A percentile compares a stretch with the other conserved stretches of the same genome.
These are phyloP conservation scores for Hydraecia micacea DNA, from an alignment of 2,888 invertebrate genomes.

Conservation along the genomic window DNA sequence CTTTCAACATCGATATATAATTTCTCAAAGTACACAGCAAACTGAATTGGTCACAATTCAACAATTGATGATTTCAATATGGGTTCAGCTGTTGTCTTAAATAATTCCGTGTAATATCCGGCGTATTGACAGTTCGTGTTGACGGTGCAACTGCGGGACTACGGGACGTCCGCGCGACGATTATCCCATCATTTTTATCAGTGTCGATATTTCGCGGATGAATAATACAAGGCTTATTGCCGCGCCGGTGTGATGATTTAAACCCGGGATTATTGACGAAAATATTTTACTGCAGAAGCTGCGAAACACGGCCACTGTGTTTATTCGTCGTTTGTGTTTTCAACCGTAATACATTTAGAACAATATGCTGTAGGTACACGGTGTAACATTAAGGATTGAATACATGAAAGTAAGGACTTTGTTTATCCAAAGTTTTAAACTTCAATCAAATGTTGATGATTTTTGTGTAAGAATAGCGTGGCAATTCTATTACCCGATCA, in stretches of 20 bases:
- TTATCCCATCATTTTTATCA: constrained; percentile 46
- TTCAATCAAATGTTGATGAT: background rate
- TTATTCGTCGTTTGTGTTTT: background rate
- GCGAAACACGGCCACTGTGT: background rate
- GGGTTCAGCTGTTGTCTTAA: constrained; percentile 33
- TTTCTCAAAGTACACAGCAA: constrained; percentile 1
- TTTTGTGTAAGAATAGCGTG: constrained; percentile 8
- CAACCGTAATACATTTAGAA: background rate
- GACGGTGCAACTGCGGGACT: constrained; percentile 13
- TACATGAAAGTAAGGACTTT: background rate
- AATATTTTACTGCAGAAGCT: constrained; percentile 24
- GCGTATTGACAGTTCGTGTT: constrained; percentile 23
- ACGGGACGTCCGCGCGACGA: constrained; percentile 8
- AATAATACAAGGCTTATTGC: constrained; percentile 45
- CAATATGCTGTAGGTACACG: background rate
- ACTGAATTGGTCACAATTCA: background rate
- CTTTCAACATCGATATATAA: background rate
- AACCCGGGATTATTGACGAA: constrained; percentile 39
- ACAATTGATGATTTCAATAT: constrained; percentile 10
- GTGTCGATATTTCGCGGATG: constrained; percentile 39
- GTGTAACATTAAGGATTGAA: background rate
- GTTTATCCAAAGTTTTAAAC: background rate
- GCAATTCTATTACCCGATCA: background rate
- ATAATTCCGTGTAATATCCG: constrained; percentile 52
- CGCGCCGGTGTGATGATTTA: constrained; percentile 41